A percentile compares a stretch with the other conserved stretches of the same genome.
phyloP scores from a whole-genome alignment of 2,113 vertebrate species.

The Oreochromis tanganicae region DNA sequence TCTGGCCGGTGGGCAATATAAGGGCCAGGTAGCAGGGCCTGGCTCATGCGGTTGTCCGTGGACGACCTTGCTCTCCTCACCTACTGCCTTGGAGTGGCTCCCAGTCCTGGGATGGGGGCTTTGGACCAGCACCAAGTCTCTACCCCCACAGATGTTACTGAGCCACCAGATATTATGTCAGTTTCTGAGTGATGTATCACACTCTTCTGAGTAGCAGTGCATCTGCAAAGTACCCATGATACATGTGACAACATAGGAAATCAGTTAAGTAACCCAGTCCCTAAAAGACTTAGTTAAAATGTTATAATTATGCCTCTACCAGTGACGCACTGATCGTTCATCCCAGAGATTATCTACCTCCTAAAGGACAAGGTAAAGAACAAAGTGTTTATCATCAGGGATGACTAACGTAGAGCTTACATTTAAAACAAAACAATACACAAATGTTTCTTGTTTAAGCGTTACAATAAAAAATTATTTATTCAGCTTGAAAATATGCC shows the following conservation, averaged over 20 bases:
- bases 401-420: background rate
- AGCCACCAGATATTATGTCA: conserved; percentile 76
- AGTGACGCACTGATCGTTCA: background rate
- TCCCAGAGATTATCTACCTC: background rate
- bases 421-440: background rate
- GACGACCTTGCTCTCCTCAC: conserved; percentile 81
- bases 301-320: background rate
- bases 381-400: background rate
- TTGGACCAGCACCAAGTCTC: conserved; percentile 79
- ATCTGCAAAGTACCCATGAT: background rate
- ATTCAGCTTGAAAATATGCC: conserved; percentile 17
- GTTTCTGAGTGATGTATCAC: conserved; percentile 68
- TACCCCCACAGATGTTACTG: conserved; percentile 78
- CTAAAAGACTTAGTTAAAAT: background rate
- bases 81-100: conserved; percentile 78
- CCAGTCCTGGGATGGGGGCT: conserved; percentile 76
- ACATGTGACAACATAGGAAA: background rate
- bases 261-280: background rate
- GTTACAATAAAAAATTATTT: background rate
- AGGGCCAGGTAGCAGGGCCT: conserved; percentile 64
- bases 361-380: background rate
- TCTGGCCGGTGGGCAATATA: conserved; percentile 44
- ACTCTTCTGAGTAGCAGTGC: conserved; percentile 18
- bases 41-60: conserved; percentile 73
- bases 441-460: background rate